These are phyloP conservation scores for Hyles euphorbiae DNA, from an alignment of 1,140 invertebrate species.

Conservation along the genomic window DNA sequence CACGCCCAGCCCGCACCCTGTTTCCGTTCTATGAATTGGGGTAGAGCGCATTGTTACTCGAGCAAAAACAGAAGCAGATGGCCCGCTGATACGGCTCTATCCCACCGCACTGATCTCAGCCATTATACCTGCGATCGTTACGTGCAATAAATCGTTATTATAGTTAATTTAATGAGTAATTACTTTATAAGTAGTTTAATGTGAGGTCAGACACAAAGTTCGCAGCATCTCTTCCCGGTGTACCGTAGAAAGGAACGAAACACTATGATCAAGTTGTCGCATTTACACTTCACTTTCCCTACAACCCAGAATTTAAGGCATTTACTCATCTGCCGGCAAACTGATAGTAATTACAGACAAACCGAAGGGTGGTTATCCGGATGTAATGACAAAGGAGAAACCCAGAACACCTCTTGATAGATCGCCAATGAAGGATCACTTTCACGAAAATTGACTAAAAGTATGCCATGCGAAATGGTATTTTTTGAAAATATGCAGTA, in stretches of 20 bases:
- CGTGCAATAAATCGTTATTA: neutral
- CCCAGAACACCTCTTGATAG: slow-evolving; percentile 45
- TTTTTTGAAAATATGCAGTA: slow-evolving; percentile 39
- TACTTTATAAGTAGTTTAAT: slow-evolving; percentile 29
- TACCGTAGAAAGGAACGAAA: slow-evolving; percentile 37
- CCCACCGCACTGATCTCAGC: neutral
- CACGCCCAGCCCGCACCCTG: slow-evolving; percentile 57
- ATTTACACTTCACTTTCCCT: slow-evolving; percentile 68
- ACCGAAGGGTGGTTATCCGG: slow-evolving; percentile 35
- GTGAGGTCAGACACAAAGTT: slow-evolving; percentile 38
- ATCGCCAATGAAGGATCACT: slow-evolving; percentile 63
- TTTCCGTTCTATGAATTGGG: slow-evolving; percentile 48
- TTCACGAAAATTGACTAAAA: slow-evolving; percentile 69
- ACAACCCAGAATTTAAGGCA: slow-evolving; percentile 63
- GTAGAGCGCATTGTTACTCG: slow-evolving; percentile 29
- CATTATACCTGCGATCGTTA: neutral
- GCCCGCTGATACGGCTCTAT: slow-evolving; percentile 8
- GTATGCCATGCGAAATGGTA: slow-evolving; percentile 58
- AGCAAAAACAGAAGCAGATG: slow-evolving; percentile 39
- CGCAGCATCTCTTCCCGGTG: slow-evolving; percentile 48
- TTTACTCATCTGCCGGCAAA: slow-evolving; percentile 69
- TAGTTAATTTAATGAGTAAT: slow-evolving; percentile 29
- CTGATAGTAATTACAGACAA: slow-evolving; percentile 57
- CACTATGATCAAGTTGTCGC: slow-evolving; percentile 67
- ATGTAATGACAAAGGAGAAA: slow-evolving; percentile 48